Percentiles rank a stretch among this genome's conserved stretches.
These are phyloP conservation scores for Galleria mellonella DNA, from an alignment of 1,140 invertebrate genomes.

Conservation along the genomic window DNA sequence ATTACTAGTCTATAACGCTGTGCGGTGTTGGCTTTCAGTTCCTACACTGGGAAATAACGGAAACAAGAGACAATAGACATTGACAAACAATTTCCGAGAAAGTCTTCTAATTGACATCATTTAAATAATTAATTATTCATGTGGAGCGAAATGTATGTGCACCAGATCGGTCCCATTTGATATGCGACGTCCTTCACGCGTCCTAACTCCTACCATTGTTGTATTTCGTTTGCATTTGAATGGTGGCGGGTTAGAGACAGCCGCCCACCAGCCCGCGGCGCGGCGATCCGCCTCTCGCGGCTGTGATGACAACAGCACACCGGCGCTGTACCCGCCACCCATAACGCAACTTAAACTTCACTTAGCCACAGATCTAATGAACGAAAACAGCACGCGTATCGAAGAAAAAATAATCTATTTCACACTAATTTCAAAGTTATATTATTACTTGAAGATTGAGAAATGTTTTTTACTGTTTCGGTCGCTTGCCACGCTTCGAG, in stretches of 20 bases:
- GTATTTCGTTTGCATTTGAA: constrained; percentile 65
- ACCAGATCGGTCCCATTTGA: constrained; percentile 62
- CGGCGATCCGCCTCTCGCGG: constrained; percentile 32
- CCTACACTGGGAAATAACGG: constrained; percentile 11
- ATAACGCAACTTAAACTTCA: not conserved
- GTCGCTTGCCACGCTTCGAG: constrained; percentile 18
- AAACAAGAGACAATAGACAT: constrained; percentile 31
- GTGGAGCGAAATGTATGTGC: constrained; percentile 61
- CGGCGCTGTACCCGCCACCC: constrained; percentile 11
- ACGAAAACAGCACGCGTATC: constrained; percentile 4
- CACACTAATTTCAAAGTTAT: constrained; percentile 22
- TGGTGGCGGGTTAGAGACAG: constrained; percentile 43
- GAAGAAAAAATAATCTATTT: constrained; percentile 19
- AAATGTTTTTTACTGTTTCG: constrained; percentile 26
- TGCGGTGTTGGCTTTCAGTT: constrained; percentile 42
- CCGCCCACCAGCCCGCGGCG: constrained; percentile 37
- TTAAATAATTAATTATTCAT: constrained; percentile 73
- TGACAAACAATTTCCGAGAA: constrained; percentile 40
- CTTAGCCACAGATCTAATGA: constrained; percentile 5
- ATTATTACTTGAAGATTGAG: constrained; percentile 20
- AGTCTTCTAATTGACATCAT: constrained; percentile 56
- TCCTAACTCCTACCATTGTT: constrained; percentile 71
- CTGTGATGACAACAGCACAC: constrained; percentile 30
- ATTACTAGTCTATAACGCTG: constrained; percentile 49
- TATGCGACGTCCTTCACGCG: constrained; percentile 71